Conservation (phyloP, 2,113 vertebrate genomes). For the Ondatra zibethicus region DNA sequence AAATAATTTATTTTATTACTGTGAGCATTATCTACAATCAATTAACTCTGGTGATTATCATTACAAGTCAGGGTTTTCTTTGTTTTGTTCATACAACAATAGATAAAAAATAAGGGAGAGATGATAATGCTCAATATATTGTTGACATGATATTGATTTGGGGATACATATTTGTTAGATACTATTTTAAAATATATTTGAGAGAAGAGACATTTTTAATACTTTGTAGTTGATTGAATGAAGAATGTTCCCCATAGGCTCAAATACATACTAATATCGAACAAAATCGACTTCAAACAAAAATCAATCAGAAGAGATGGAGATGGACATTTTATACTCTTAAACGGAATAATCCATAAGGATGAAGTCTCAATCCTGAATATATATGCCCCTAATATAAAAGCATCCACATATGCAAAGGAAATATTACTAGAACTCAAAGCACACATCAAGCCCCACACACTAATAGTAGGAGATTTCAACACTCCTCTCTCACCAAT, state of each 20-base stretch:
- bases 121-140: background rate
- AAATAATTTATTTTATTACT: background rate
- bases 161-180: background rate
- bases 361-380: too few relatives aligned
- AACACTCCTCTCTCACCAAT: too few relatives aligned
- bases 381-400: too few relatives aligned
- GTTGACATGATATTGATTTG: background rate
- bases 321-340: too few relatives aligned
- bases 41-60: background rate
- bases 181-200: background rate
- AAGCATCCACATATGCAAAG: too few relatives aligned
- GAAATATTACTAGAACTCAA: too few relatives aligned
- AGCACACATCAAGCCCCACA: too few relatives aligned
- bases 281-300: too few relatives aligned
- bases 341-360: too few relatives aligned
- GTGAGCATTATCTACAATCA: background rate
- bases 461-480: too few relatives aligned
- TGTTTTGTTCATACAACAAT: background rate
- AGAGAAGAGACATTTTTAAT: background rate
- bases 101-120: background rate
- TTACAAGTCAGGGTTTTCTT: background rate
- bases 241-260: background rate
- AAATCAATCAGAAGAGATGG: too few relatives aligned
- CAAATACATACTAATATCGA: too few relatives aligned
- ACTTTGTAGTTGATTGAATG: background rate